phyloP scores from a whole-genome alignment of 2,888 invertebrate genomes.

The Julus scanicus region DNA sequence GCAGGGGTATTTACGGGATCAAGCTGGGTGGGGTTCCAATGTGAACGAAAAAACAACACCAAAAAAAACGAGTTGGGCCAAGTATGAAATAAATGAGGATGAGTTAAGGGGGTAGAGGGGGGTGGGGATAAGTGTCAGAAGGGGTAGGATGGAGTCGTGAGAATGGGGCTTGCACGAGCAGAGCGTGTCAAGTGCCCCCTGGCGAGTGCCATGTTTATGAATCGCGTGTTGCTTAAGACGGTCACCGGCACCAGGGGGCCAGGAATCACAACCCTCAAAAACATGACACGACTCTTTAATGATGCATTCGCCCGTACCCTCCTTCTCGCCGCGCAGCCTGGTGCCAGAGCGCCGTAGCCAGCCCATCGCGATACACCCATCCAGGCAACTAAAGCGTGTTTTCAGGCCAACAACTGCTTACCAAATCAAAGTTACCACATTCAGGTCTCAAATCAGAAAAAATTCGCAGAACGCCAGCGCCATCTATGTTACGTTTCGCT shows the following conservation, averaged over 20 bases:
- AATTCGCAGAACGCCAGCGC: neutral
- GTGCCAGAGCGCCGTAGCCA: neutral
- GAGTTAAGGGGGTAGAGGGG: neutral
- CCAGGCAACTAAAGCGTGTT: neutral
- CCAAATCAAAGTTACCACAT: neutral
- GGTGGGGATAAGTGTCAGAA: slow-evolving; percentile 28
- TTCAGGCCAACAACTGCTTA: neutral
- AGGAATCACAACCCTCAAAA: slow-evolving; percentile 42
- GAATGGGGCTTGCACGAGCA: slow-evolving; percentile 23
- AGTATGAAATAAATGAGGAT: neutral
- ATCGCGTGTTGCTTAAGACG: slow-evolving; percentile 38
- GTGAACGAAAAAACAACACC: neutral
- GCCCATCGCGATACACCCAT: neutral
- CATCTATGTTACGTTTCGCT: neutral
- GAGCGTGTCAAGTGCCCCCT: slow-evolving; percentile 19
- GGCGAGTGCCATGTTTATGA: neutral
- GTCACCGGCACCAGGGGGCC: slow-evolving; percentile 34
- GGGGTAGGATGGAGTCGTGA: slow-evolving; percentile 29
- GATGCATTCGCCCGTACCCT: neutral
- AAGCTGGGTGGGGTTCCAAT: slow-evolving; percentile 35
- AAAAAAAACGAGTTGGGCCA: neutral
- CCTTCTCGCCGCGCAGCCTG: neutral
- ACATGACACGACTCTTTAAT: slow-evolving; percentile 26
- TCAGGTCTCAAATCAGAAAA: too few species aligned
- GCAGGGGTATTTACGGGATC: slow-evolving; percentile 31